Base-by-base conservation (phyloP, 2,113 vertebrate genomes). In the Dicentrarchus labrax region DNA sequence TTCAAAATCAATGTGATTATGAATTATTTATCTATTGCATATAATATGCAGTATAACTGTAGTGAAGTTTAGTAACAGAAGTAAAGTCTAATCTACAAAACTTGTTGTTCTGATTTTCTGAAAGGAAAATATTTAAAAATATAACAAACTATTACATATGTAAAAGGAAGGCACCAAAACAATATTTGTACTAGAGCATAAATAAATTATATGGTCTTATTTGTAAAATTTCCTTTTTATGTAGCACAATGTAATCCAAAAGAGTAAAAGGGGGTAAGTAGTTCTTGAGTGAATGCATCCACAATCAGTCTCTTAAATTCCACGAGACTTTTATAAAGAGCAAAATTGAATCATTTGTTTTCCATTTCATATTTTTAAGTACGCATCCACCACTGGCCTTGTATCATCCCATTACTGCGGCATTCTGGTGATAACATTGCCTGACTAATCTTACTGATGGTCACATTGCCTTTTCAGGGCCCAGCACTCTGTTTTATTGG, bases 401-500 rank as follows among this genome's bases (percentile, higher is more conserved):
- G 86, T 78, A 43, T 81, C 0, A 19, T 82, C 82, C 84, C 83
- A 87, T 92, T 78, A 86, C 78, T 54, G 69, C 54, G 17, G 15
- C 67, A 9, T 86, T 76, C 75, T 64, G 62, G 89, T 86, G 88
- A 91, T 84, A 92, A 88, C 89, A 81, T 77, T 59, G 82, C 73
- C 88, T 24, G 78, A 47, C 88, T 93, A 86, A 93, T 93, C 88
- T 89, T 54, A 48, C 89, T 91, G 89, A 92, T 91, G 93, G 85
- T 87, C 88, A 80, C 90, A 54, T 89, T 75, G 66, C 68, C 77
- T 86, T 83, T 66, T 83, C 89, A 43, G 84, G 81, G 83, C 80
- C 48, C 86, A 60, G 90, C 93, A 94, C 94, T 94, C 88, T 91
- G 88, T 86, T 89, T 92, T 93, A 94, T 94, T 94, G 91, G 88